phyloP scores from a whole-genome alignment of 2,888 invertebrate genomes.

The Beris chalybata region DNA sequence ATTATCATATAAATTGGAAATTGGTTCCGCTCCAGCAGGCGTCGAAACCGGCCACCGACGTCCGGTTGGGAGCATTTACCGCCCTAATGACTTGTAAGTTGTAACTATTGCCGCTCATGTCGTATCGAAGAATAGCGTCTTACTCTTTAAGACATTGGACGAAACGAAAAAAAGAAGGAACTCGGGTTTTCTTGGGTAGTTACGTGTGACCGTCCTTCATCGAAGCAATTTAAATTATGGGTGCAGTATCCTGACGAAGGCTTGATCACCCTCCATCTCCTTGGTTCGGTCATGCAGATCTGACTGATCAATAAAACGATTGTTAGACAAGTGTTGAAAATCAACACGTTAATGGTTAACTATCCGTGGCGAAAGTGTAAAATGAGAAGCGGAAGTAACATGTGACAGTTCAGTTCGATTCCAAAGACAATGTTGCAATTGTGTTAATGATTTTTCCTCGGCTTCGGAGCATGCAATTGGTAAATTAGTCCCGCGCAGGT shows the following conservation, averaged over 20 bases:
- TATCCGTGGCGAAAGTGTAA: constrained; percentile 30
- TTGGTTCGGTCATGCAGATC: no score
- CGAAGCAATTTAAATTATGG: no score
- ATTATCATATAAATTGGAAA: constrained; percentile 46
- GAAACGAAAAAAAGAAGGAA: no score
- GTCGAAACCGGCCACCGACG: not conserved
- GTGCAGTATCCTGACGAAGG: no score
- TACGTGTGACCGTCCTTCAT: no score
- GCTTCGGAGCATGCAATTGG: constrained; percentile 22
- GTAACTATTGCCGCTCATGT: not conserved
- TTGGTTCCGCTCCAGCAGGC: constrained; percentile 42
- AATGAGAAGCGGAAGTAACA: constrained; percentile 31
- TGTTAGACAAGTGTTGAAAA: constrained; percentile 31
- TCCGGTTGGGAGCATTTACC: constrained; percentile 5
- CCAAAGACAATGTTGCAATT: not conserved
- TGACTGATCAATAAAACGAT: constrained; percentile 22
- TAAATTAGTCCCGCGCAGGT: constrained; percentile 21
- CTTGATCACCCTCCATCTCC: no score
- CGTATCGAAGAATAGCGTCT: not conserved
- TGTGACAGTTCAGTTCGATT: constrained; percentile 19
- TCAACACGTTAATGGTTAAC: constrained; percentile 26
- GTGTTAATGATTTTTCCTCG: constrained; percentile 17
- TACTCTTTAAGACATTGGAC: no score
- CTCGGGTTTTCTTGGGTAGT: no score
- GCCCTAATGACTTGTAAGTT: constrained; percentile 20